Percentiles rank a stretch among this genome's conserved stretches.
phyloP scores from a whole-genome alignment of 2,888 invertebrate species.

The Sturmia bella region DNA sequence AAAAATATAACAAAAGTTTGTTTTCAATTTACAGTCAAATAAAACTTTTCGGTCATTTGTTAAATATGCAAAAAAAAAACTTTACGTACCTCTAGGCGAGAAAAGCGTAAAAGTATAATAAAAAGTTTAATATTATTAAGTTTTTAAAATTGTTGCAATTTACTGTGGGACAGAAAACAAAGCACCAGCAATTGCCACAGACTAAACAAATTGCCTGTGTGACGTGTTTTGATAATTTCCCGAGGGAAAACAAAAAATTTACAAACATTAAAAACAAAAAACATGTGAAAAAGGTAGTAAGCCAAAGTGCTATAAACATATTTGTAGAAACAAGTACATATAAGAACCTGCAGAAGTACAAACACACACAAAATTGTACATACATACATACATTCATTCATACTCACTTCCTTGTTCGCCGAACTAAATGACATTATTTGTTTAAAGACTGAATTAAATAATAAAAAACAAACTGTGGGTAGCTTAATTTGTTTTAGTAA shows the following conservation, averaged over 20 bases:
- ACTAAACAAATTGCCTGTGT: slow-evolving; percentile 39
- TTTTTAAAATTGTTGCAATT: slow-evolving; percentile 48
- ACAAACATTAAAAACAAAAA: slow-evolving; percentile 22
- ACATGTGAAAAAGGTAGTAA: background rate
- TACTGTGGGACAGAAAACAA: slow-evolving; percentile 49
- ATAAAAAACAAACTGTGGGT: no score
- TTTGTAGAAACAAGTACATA: background rate
- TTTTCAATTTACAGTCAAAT: slow-evolving; percentile 21
- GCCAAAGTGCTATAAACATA: background rate
- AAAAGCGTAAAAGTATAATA: background rate
- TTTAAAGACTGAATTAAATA: no score
- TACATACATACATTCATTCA: no score
- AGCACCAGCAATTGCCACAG: slow-evolving; percentile 20
- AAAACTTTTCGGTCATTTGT: slow-evolving; percentile 34
- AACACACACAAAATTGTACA: no score
- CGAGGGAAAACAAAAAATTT: slow-evolving; percentile 49
- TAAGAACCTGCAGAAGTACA: no score
- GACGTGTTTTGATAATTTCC: slow-evolving; percentile 62
- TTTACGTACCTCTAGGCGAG: slow-evolving; percentile 41
- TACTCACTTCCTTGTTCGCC: no score
- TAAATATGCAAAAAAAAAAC: slow-evolving; percentile 20
- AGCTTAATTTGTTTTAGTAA: no score
- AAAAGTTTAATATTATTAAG: slow-evolving; percentile 37
- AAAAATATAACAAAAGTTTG: no score
- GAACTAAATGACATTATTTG: no score